phyloP scores from a whole-genome alignment of 2,888 invertebrate genomes.

The Phaedon cochleariae region DNA sequence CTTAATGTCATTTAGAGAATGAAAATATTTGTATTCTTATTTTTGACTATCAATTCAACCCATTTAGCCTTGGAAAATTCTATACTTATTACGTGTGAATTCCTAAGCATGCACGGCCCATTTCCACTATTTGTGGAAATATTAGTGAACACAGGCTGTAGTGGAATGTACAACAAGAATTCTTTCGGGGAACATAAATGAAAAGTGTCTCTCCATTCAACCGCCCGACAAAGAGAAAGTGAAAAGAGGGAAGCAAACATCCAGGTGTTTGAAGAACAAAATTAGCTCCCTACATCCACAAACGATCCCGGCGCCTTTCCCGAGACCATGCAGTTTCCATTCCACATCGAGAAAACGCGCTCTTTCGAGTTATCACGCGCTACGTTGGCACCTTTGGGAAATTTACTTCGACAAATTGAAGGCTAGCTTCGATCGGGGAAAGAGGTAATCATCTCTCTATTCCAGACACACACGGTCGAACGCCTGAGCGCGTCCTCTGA shows the following conservation, averaged over 20 bases:
- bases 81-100: too few species aligned
- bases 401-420: constrained; percentile 51
- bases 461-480: constrained; percentile 45
- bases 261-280: constrained; percentile 20
- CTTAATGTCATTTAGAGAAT: too few species aligned
- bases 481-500: constrained; percentile 48
- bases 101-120: too few species aligned
- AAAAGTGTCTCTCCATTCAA: background rate
- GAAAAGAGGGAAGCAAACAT: background rate
- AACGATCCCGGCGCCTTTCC: constrained; percentile 1
- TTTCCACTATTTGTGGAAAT: too few species aligned
- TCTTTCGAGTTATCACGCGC: constrained; percentile 23
- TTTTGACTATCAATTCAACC: too few species aligned
- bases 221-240: background rate
- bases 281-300: constrained; percentile 7
- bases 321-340: background rate
- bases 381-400: constrained; percentile 54
- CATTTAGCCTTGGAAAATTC: too few species aligned
- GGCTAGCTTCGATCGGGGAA: constrained; percentile 42
- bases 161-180: too few species aligned
- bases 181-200: background rate
- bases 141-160: too few species aligned
- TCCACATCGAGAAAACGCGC: constrained; percentile 12
- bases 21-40: too few species aligned
- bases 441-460: constrained; percentile 50